These are phyloP conservation scores for Cylas formicarius DNA, from an alignment of 1,140 invertebrate species.

Conservation along the genomic window DNA sequence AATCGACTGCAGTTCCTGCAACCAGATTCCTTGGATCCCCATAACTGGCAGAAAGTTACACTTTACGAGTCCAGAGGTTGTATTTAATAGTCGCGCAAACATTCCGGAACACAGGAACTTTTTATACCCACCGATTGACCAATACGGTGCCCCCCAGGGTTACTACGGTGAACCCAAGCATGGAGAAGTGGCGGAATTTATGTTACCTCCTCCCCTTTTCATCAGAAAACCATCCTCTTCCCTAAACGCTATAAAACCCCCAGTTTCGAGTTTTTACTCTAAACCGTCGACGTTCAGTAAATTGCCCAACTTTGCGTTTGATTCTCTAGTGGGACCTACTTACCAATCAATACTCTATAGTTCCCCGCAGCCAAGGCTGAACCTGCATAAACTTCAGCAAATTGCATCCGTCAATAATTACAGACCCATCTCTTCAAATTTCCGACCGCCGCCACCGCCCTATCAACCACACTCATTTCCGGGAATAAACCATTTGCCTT, in stretches of 20 bases:
- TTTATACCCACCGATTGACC: conserved; percentile 23
- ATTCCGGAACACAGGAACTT: conserved; percentile 6
- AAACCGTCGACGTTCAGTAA: conserved; percentile 10
- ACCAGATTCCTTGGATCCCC: conserved; percentile 70
- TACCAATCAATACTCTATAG: too few relatives aligned
- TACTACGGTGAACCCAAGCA: conserved; percentile 5
- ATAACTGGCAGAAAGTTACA: conserved; percentile 45
- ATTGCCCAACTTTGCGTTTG: conserved; percentile 14
- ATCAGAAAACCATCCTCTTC: conserved; percentile 1
- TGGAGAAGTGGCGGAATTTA: conserved; percentile 18
- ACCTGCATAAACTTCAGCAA: background rate
- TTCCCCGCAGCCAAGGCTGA: conserved; percentile 4
- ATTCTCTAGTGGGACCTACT: conserved; percentile 4
- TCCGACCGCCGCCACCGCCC: conserved; percentile 15
- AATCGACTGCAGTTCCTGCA: conserved; percentile 63
- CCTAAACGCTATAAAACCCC: conserved; percentile 8
- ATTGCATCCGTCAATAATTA: conserved; percentile 10
- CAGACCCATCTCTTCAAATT: conserved; percentile 10
- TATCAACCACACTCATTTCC: conserved; percentile 1
- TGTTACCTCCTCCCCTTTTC: conserved; percentile 16
- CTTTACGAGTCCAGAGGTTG: conserved; percentile 7
- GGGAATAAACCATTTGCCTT: conserved; percentile 8
- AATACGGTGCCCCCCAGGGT: conserved; percentile 21
- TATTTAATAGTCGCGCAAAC: conserved; percentile 16
- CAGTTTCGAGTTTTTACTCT: conserved; percentile 13